Evolutionary conservation across 2,113 vertebrate genomes (phyloP).

Genomic region (Otocyon megalotis): DNA sequence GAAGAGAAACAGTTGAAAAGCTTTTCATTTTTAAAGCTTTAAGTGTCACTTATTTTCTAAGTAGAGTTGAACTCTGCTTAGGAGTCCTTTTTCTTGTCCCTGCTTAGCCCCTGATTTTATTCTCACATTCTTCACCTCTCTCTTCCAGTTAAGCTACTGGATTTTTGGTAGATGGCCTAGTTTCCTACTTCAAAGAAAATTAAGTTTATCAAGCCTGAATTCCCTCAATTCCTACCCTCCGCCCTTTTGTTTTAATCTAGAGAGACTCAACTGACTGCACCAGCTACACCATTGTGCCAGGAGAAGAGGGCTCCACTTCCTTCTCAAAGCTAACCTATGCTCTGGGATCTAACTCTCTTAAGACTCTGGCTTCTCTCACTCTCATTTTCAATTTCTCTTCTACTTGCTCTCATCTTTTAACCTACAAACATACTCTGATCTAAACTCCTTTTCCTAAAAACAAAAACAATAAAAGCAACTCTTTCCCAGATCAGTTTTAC

Average conservation of each 20-base stretch:
- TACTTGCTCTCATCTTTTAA: neutral
- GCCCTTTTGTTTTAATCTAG: neutral
- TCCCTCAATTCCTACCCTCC: neutral
- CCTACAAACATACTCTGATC: constrained; percentile 8
- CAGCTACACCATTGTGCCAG: neutral
- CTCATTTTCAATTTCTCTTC: neutral
- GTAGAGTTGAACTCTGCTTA: neutral
- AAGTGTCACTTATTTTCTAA: constrained; percentile 31
- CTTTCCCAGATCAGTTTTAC: constrained; percentile 34
- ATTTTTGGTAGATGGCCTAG: constrained; percentile 11
- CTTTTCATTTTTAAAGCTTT: constrained; percentile 43
- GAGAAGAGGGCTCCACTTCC: neutral
- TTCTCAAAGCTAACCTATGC: neutral
- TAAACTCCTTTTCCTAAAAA: constrained; percentile 41
- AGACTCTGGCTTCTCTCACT: neutral
- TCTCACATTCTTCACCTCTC: neutral
- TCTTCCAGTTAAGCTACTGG: neutral
- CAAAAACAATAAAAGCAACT: neutral
- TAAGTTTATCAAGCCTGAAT: neutral
- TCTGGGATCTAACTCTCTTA: neutral
- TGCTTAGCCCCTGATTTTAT: constrained; percentile 12
- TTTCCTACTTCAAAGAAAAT: constrained; percentile 43
- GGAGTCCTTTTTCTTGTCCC: neutral
- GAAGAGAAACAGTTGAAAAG: constrained; percentile 32
- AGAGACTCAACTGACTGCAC: neutral